Base-by-base conservation (phyloP, 2,113 vertebrate genomes). In the Daubentonia madagascariensis region DNA sequence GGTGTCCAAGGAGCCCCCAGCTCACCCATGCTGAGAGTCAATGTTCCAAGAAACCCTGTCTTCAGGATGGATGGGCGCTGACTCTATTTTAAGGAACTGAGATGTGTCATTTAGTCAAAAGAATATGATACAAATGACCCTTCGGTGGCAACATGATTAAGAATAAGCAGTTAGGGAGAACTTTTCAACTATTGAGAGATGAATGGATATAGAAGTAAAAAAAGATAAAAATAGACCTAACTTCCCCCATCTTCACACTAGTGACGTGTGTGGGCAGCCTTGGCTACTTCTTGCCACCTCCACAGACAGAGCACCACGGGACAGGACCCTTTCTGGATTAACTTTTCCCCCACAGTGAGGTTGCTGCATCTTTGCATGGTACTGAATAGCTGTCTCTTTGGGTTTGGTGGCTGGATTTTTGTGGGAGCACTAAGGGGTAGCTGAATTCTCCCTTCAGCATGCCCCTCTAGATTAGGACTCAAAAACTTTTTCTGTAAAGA, bases 21-120 rank as follows among this genome's bases (percentile, higher is more conserved):
- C 22, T 87, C 40, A 72, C 54, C 23, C 25, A 32, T 25, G 6
- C 8, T 40, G 52, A 30, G 32, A 12, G 22, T 17, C 48, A 50
- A 70, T 3, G 2, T 89, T 54, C 75, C 0, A 0, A 89, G 73
- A 76, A 92, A 78, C 73, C n/a, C 54, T 87, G 73, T 83, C 89
- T 97, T 63, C 32, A 85, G 87, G 96, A 94, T 0, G 23, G 68
- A 87, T 90, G 57, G 94, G 20, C 16, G 20, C 28, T 57, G 88
- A 59, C 25, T 67, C 70, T 97, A 92, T 97, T 97, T 96, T 97
- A 90, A 85, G 91, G 43, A 88, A 65, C 30, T 72, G 37, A 95
- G 70, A 94, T 89, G 18, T 23, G 1, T 89, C 89, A 65, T 48
- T 68, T 45, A 50, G 84, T 92, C 75, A 94, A 91, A 93, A 88